Percentiles rank a stretch among this genome's conserved stretches.
Conservation (phyloP, 1,140 invertebrate genomes). For the Cydia amplana region DNA sequence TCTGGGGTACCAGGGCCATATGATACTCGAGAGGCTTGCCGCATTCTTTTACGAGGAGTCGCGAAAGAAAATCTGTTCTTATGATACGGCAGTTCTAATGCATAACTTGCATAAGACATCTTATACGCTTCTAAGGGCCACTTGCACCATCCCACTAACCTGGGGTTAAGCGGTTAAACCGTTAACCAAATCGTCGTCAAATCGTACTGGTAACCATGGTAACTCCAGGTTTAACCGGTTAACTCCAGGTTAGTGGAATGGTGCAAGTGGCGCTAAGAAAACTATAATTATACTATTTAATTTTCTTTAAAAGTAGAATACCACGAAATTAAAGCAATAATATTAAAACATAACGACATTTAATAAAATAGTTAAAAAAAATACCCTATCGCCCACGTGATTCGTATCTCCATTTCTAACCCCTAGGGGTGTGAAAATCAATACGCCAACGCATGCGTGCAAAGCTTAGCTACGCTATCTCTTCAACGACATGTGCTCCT, state of each 20-base stretch:
- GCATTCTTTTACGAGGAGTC: slow-evolving; percentile 20
- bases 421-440: slow-evolving; percentile 52
- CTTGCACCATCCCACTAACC: too few relatives aligned
- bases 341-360: not conserved
- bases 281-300: too few relatives aligned
- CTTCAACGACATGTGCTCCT: slow-evolving; percentile 51
- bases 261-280: too few relatives aligned
- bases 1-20: slow-evolving; percentile 60
- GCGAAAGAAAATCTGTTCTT: not conserved
- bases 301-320: too few relatives aligned
- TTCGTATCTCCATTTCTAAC: slow-evolving; percentile 12
- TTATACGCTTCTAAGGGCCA: too few relatives aligned
- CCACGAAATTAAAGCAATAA: too few relatives aligned
- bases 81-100: not conserved
- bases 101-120: not conserved
- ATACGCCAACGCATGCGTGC: slow-evolving; percentile 62
- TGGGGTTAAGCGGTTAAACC: too few relatives aligned
- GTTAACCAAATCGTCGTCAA: too few relatives aligned
- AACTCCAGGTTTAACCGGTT: too few relatives aligned
- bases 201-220: too few relatives aligned
- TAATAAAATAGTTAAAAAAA: not conserved
- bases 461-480: slow-evolving; percentile 37
- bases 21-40: slow-evolving; percentile 1
- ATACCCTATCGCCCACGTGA: not conserved
- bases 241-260: too few relatives aligned